Evolutionary conservation across 2,113 vertebrate genomes (phyloP).

Genomic region (Lycaon pictus): DNA sequence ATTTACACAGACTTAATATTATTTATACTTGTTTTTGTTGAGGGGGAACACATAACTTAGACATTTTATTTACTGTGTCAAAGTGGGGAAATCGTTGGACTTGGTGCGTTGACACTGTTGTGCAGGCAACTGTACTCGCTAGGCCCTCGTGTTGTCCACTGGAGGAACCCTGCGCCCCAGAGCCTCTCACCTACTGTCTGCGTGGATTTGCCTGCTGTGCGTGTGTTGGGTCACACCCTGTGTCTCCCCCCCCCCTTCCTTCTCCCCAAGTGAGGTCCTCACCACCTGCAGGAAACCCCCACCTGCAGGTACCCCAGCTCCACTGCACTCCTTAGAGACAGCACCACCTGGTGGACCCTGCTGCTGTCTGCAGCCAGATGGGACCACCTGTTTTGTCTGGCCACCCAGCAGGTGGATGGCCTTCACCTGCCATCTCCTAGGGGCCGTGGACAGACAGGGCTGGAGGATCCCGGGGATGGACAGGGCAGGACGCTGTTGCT

Average conservation of each 20-base stretch:
- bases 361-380: not conserved
- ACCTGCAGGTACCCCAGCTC: not conserved
- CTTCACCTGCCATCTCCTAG: not conserved
- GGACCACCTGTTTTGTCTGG: not conserved
- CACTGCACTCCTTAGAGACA: not conserved
- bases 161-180: too few species aligned
- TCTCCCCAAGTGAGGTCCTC: too few species aligned
- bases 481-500: rapidly evolving
- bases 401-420: rapidly evolving
- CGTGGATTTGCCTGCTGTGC: too few species aligned
- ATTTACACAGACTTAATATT: not conserved
- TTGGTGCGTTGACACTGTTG: not conserved
- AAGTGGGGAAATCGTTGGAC: not conserved
- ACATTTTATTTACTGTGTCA: not conserved
- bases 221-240: too few species aligned
- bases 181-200: not conserved
- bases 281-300: too few species aligned
- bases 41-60: not conserved
- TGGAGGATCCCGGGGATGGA: not conserved
- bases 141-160: too few species aligned
- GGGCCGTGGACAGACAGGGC: not conserved
- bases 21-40: not conserved
- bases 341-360: not conserved
- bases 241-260: too few species aligned
- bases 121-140: not conserved